Evolutionary conservation across 2,797 vertebrate species (phyloP).

Genomic region (Hipposideros larvatus): DNA sequence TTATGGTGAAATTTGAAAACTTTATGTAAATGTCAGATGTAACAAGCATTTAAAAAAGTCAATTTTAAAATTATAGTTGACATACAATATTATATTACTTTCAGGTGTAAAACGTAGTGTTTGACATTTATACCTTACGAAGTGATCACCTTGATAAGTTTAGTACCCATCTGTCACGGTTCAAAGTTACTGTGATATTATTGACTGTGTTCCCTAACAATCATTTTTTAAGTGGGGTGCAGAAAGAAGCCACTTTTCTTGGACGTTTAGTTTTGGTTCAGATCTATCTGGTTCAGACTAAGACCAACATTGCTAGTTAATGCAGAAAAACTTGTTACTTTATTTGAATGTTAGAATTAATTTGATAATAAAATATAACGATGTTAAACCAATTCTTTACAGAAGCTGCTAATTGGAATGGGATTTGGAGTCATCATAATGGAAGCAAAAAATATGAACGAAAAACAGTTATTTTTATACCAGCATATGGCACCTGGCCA

Average conservation of each 20-base stretch:
- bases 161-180: not conserved
- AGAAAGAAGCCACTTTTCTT: not conserved
- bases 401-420: constrained; percentile 70
- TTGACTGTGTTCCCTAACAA: not conserved
- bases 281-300: constrained; percentile 41
- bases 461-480: constrained; percentile 39
- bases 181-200: not conserved
- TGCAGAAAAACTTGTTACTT: constrained; percentile 44
- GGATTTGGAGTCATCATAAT: constrained; percentile 48
- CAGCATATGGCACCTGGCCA: constrained; percentile 25
- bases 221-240: not conserved
- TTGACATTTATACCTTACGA: not conserved
- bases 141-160: not conserved
- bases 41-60: not conserved
- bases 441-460: constrained; percentile 57
- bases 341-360: constrained; percentile 56
- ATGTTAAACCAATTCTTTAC: constrained; percentile 75
- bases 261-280: constrained; percentile 21
- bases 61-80: not conserved
- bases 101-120: not conserved
- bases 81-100: not conserved
- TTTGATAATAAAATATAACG: constrained; percentile 58
- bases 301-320: constrained; percentile 45
- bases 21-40: constrained; percentile 3
- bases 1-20: constrained; percentile 54